Conservation (phyloP, 2,113 vertebrate genomes). For the Tor tambroides region DNA sequence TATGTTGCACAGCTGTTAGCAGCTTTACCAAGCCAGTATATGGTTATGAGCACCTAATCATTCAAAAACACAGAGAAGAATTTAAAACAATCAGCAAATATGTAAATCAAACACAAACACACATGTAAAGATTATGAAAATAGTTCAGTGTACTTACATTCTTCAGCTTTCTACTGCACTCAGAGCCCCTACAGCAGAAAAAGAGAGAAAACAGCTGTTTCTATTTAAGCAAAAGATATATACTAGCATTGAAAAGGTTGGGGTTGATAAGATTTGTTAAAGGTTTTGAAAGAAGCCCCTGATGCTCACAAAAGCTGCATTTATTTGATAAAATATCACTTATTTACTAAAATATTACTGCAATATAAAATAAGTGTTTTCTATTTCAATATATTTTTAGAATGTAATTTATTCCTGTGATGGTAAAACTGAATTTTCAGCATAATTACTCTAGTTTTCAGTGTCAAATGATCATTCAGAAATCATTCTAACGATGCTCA, state of each 20-base stretch:
- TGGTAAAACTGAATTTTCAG: neutral
- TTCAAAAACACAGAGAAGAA: neutral
- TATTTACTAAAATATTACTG: neutral
- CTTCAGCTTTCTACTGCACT: slow-evolving; percentile 91
- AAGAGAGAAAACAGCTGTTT: slow-evolving; percentile 33
- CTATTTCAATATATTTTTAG: neutral
- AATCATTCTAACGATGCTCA: neutral
- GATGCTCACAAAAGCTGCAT: neutral
- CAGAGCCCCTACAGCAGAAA: slow-evolving; percentile 78
- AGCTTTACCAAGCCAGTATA: slow-evolving; percentile 96
- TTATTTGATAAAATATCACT: neutral
- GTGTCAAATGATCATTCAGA: neutral
- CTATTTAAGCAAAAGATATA: neutral
- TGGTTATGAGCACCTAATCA: slow-evolving; percentile 91
- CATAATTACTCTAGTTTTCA: neutral
- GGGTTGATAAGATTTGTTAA: neutral
- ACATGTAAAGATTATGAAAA: neutral
- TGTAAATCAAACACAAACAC: too few relatives aligned
- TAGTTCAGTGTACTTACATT: slow-evolving; percentile 82
- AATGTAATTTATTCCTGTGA: neutral
- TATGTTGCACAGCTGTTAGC: slow-evolving; percentile 86
- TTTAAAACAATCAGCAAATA: neutral
- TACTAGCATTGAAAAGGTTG: neutral
- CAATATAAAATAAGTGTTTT: neutral
- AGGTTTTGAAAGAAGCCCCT: neutral